These are phyloP conservation scores for Dinothrombium tinctorium DNA, from an alignment of 1,140 invertebrate genomes.

Conservation along the genomic window DNA sequence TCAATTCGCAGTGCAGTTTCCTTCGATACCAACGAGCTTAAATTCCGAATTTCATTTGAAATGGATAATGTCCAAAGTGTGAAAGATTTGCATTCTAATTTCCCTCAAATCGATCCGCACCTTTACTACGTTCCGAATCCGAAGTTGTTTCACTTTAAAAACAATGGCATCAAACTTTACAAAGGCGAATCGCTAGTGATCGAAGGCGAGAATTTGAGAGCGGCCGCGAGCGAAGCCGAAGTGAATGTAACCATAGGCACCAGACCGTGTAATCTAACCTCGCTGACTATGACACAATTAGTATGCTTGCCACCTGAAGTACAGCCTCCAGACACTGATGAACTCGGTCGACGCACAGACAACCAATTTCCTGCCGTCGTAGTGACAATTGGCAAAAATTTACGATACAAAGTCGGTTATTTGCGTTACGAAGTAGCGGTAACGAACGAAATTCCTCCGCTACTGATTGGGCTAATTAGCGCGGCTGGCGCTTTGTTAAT, in stretches of 20 bases:
- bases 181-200: conserved; percentile 87
- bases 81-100: conserved; percentile 50
- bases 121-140: conserved; percentile 79
- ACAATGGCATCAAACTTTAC: conserved; percentile 56
- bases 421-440: no score
- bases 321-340: conserved; percentile 59
- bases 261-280: conserved; percentile 69
- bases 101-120: conserved; percentile 46
- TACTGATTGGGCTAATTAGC: no score
- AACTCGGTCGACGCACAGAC: conserved; percentile 34
- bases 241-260: conserved; percentile 78
- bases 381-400: conserved; percentile 48
- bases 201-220: conserved; percentile 71
- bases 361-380: conserved; percentile 4
- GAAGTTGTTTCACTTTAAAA: conserved; percentile 43
- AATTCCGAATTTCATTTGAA: conserved; percentile 32
- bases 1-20: neutral
- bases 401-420: conserved; percentile 59
- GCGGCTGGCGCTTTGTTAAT: conserved; percentile 48
- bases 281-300: conserved; percentile 58
- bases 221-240: conserved; percentile 53
- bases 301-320: conserved; percentile 65
- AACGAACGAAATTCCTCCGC: no score
- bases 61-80: conserved; percentile 87
- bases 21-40: neutral